Base-by-base conservation (phyloP, 2,888 invertebrate species). In the Yponomeuta evonymella region DNA sequence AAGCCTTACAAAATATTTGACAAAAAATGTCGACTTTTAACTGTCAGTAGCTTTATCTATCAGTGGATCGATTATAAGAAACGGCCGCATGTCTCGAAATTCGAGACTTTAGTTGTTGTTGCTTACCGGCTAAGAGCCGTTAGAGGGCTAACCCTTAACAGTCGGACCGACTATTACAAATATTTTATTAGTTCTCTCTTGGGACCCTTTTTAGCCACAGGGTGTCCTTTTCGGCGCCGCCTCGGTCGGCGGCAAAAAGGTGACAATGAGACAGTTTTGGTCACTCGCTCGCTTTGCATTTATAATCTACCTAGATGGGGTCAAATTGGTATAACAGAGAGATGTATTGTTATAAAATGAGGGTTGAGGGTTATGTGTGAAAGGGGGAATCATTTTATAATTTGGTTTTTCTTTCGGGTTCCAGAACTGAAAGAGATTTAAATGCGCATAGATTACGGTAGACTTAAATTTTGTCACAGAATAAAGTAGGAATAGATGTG, bases 181-280 rank as follows among this genome's bases (percentile, higher is more conserved):
- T 81, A 81, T 80, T 80, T 81, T 82, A 81, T 81, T 79, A 79
- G 78, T 76, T 77, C 76, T 78, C 77, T 75, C 75, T 76, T 75
- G 73, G 73, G 73, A 75, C 75, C 76, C 77, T 78, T 78, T 79
- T 78, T 73, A 73, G 73, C 71, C 70, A 70, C 74, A 76, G 75
- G 70, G 70, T 72, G 74, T 71, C 75, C 76, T 69, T 72, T 75
- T 76, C 74, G 15, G 73, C 70, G 73, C 73, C 75, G 78, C 73
- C 77, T 76, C 77, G 73, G 70, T 74, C 77, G 74, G 30, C 74
- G 71, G 73, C 75, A 77, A 79, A 78, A 77, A 79, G 77, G 79
- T 77, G 77, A 76, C 77, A 77, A 75, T 77, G 73, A 71, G 72
- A 73, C 72, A 71, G 71, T 62, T 72, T 69, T 63, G 68, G 48